Evolutionary conservation across 2,888 invertebrate species (phyloP).

Genomic region (Melinopterus prodromus): DNA sequence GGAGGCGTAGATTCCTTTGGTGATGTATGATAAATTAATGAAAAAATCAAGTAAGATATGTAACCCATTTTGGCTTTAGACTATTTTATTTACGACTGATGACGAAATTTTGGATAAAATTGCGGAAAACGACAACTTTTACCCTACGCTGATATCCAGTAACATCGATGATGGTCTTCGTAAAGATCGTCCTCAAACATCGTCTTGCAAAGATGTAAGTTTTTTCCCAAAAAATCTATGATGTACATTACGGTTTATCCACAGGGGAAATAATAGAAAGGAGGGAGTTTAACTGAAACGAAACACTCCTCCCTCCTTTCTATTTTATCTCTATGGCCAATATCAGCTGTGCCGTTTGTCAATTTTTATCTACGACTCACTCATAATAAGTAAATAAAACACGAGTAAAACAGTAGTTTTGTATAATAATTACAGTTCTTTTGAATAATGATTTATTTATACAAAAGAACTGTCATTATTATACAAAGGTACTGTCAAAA

Average conservation of each 20-base stretch:
- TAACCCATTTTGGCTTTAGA: conserved; percentile 65
- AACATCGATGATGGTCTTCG: conserved; percentile 44
- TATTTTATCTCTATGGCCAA: not conserved
- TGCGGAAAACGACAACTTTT: conserved; percentile 63
- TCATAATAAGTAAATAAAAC: too few species aligned
- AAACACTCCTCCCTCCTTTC: not conserved
- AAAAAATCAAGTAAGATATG: conserved; percentile 15
- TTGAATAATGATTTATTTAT: too few species aligned
- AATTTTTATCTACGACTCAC: not conserved
- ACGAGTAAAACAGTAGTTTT: too few species aligned
- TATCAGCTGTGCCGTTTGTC: too few species aligned
- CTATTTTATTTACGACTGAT: conserved; percentile 84
- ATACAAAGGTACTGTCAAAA: too few species aligned
- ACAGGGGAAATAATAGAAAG: not conserved
- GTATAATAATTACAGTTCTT: too few species aligned
- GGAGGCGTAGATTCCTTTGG: conserved; percentile 76
- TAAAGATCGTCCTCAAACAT: conserved; percentile 67
- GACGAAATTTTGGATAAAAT: conserved; percentile 74
- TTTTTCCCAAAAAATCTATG: not conserved
- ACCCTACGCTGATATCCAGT: conserved; percentile 54
- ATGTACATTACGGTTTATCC: too few species aligned
- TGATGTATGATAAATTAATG: conserved; percentile 64
- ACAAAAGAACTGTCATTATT: too few species aligned
- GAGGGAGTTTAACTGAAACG: not conserved
- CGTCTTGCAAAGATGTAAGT: conserved; percentile 36